phyloP scores from a whole-genome alignment of 2,888 invertebrate species.

The Ophonus ardosiacus region DNA sequence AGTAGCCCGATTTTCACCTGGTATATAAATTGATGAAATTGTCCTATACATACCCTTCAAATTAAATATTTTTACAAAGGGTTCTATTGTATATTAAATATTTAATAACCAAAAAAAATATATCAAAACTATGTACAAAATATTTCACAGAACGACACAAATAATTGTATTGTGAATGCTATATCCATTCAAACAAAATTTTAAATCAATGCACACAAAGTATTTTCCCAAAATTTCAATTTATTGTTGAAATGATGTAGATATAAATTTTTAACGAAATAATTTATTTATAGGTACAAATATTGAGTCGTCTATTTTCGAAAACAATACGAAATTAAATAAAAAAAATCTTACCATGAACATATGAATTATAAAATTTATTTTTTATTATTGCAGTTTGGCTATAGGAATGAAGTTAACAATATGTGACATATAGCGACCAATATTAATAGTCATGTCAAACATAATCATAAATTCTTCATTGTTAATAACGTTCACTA shows the following conservation, averaged over 20 bases:
- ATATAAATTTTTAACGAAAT: no score
- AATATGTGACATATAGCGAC: not conserved
- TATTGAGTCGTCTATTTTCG: no score
- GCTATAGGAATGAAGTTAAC: not conserved
- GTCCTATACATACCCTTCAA: not conserved
- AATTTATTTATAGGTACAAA: no score
- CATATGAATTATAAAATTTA: not conserved
- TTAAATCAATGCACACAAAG: not conserved
- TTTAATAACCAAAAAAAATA: not conserved
- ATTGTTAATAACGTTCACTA: not conserved
- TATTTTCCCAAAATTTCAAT: not conserved
- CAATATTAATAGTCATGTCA: not conserved
- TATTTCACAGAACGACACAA: not conserved
- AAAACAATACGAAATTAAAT: no score
- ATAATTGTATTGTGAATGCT: not conserved
- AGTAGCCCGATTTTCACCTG: no score
- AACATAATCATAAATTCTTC: not conserved
- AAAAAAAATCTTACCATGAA: not conserved
- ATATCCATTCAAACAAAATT: not conserved
- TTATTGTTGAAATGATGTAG: no score
- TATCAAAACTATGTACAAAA: not conserved
- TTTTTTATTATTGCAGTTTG: not conserved
- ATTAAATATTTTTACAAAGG: not conserved
- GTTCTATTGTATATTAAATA: not conserved
- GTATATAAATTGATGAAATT: no score